Evolutionary conservation across 2,797 vertebrate species (phyloP).

Genomic region (Onychomys arenicola): DNA sequence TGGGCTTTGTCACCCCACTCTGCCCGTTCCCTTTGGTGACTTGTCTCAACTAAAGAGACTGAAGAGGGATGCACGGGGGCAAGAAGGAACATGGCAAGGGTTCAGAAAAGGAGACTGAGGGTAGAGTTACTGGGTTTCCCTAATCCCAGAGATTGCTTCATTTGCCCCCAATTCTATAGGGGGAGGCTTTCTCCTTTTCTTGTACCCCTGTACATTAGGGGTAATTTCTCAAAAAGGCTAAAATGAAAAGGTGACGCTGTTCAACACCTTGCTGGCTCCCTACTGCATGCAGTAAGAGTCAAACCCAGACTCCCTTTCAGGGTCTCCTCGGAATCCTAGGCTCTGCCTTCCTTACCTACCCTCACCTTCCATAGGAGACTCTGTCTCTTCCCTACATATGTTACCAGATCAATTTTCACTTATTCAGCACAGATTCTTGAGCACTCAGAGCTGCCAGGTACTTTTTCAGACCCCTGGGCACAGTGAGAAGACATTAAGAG

Average conservation of each 20-base stretch:
- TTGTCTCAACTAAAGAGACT: not conserved
- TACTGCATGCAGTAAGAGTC: not conserved
- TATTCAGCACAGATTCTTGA: not conserved
- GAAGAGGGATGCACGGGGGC: not conserved
- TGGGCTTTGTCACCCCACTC: rapidly evolving
- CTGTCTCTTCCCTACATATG: not conserved
- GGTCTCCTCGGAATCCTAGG: rapidly evolving
- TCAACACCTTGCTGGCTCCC: not conserved
- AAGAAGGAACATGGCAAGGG: not conserved
- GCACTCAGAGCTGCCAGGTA: not conserved
- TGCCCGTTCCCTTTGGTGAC: not conserved
- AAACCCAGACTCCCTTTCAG: not conserved
- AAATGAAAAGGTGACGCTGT: not conserved
- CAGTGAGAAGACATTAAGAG: rapidly evolving
- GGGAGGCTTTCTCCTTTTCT: not conserved
- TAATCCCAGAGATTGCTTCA: not conserved
- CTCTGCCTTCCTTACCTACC: not conserved
- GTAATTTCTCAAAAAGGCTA: not conserved
- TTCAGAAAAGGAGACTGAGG: not conserved
- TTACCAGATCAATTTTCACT: not conserved
- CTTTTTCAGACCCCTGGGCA: not conserved
- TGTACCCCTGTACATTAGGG: not conserved
- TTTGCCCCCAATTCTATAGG: not conserved
- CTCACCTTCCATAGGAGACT: rapidly evolving
- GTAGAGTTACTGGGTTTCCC: not conserved